Conservation (phyloP, 1,140 invertebrate genomes). For the Aphelinus atriplicis region DNA sequence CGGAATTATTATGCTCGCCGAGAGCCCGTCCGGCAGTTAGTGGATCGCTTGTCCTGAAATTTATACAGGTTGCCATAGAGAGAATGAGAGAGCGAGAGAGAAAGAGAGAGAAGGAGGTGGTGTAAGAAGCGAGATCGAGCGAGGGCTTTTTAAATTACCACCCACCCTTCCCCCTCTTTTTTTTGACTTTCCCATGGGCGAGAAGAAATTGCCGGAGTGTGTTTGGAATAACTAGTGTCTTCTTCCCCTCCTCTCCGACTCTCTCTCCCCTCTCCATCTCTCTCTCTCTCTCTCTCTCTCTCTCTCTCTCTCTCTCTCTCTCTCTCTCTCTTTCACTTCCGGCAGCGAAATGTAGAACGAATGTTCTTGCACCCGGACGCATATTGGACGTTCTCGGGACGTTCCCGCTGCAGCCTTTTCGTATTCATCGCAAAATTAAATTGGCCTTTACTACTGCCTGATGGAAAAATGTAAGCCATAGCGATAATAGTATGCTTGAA, state of each 20-base stretch:
- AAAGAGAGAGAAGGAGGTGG: no score
- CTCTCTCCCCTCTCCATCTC: neutral
- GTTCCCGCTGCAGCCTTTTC: no score
- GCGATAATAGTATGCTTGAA: no score
- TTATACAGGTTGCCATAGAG: neutral
- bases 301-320: no score
- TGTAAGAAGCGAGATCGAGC: neutral
- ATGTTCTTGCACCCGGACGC: no score
- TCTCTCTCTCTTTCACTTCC: no score
- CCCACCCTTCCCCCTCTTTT: conserved; percentile 20
- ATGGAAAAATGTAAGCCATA: no score
- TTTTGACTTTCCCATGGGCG: conserved; percentile 1
- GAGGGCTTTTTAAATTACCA: conserved; percentile 39
- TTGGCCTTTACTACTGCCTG: no score
- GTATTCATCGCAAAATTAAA: no score
- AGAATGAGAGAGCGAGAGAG: no score
- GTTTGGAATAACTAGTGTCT: conserved; percentile 37
- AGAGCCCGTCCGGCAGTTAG: conserved; percentile 1
- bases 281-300: neutral
- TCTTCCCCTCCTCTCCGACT: neutral
- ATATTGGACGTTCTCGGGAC: no score
- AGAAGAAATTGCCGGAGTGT: conserved; percentile 33
- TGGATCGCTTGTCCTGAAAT: conserved; percentile 23
- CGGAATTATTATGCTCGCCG: conserved; percentile 32
- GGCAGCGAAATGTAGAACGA: no score